Percentiles rank a stretch among this genome's conserved stretches.
Conservation (phyloP, 2,888 invertebrate genomes). For the Melieria crassipennis region DNA sequence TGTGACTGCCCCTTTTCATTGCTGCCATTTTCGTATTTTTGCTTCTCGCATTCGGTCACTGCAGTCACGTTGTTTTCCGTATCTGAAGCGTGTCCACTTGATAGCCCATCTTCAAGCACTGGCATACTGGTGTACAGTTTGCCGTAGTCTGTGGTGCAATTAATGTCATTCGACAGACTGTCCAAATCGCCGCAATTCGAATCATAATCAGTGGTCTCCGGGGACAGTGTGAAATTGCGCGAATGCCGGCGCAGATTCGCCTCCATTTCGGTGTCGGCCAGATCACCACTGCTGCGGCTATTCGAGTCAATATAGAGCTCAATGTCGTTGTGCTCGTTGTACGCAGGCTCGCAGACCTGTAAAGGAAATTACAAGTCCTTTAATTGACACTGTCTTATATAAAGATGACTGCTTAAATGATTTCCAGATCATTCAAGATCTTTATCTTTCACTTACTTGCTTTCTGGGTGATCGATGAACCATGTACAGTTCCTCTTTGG, state of each 20-base stretch:
- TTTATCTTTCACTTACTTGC: conserved; percentile 48
- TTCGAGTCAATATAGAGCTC: conserved; percentile 66
- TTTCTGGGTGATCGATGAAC: conserved; percentile 61
- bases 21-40: conserved; percentile 44
- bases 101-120: conserved; percentile 91
- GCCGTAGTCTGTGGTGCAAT: conserved; percentile 69
- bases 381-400: conserved; percentile 6
- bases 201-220: conserved; percentile 93
- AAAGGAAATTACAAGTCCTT: conserved; percentile 1
- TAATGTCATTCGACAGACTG: conserved; percentile 63
- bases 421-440: too few relatives aligned
- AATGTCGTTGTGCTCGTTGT: conserved; percentile 63
- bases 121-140: conserved; percentile 85
- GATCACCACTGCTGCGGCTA: conserved; percentile 64
- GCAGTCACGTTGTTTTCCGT: conserved; percentile 79
- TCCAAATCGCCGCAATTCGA: conserved; percentile 83
- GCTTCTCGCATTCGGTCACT: conserved; percentile 52
- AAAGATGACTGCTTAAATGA: neutral
- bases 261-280: conserved; percentile 62
- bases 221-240: conserved; percentile 88
- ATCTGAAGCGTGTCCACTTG: conserved; percentile 93
- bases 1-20: conserved; percentile 26
- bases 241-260: conserved; percentile 69
- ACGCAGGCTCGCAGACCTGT: conserved; percentile 51
- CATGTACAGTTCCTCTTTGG: conserved; percentile 63